These are phyloP conservation scores for Alligator sinensis DNA, from an alignment of 2,113 vertebrate species.

Conservation along the genomic window DNA sequence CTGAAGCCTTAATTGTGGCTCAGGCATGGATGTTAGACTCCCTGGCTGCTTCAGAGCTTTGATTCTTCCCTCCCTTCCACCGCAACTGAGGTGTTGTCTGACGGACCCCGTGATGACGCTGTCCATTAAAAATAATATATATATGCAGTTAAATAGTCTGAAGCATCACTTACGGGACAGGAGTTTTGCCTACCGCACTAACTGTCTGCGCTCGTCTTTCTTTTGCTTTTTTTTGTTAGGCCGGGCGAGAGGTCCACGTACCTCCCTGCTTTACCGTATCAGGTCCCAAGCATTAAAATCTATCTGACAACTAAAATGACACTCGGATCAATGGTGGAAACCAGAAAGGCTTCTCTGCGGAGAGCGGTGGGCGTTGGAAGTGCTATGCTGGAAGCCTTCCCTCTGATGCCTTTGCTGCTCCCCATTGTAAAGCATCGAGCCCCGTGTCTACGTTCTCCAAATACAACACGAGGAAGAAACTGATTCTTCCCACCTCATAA, in stretches of 20 bases:
- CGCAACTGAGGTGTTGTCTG: slow-evolving; percentile 72
- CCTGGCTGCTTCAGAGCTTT: slow-evolving; percentile 37
- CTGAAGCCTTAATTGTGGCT: slow-evolving; percentile 71
- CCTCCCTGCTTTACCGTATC: neutral
- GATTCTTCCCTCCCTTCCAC: slow-evolving; percentile 49
- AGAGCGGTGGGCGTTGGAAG: neutral
- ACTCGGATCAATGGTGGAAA: neutral
- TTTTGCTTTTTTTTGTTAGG: neutral
- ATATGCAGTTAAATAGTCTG: neutral
- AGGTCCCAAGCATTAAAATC: neutral
- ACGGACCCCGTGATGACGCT: slow-evolving; percentile 15
- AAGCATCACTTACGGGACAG: slow-evolving; percentile 25
- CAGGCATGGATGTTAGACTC: slow-evolving; percentile 62
- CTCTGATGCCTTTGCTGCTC: neutral
- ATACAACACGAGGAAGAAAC: neutral
- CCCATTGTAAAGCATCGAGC: neutral
- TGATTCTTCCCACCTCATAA: neutral
- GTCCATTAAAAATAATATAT: neutral
- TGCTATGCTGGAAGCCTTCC: neutral
- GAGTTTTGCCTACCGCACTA: neutral
- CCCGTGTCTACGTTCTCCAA: neutral
- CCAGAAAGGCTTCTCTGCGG: slow-evolving; percentile 33
- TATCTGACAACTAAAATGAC: slow-evolving; percentile 25
- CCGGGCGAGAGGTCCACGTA: neutral
- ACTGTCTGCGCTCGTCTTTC: neutral